phyloP scores from a whole-genome alignment of 2,113 vertebrate species.

The Cnemophilus loriae region DNA sequence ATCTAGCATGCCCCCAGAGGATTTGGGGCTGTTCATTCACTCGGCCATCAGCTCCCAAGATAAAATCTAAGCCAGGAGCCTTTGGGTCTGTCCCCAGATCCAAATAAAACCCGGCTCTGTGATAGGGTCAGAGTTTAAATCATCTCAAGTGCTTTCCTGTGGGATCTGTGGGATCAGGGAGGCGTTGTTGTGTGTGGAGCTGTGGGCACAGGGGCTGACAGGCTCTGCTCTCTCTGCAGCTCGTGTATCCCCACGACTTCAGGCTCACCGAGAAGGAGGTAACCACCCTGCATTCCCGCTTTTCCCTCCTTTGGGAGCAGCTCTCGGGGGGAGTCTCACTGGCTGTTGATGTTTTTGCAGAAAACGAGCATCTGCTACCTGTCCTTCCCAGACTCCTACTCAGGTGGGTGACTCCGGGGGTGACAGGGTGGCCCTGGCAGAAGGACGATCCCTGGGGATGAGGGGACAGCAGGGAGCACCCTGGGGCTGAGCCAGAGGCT shows the following conservation, averaged over 20 bases:
- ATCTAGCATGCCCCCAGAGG: accelerated
- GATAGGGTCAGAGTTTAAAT: accelerated
- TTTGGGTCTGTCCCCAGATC: neutral
- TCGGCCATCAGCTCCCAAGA: accelerated
- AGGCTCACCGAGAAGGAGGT: slow-evolving; percentile 95
- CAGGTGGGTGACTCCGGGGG: slow-evolving; percentile 70
- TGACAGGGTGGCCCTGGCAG: neutral
- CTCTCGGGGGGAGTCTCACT: neutral
- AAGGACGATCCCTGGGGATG: neutral
- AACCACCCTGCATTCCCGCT: accelerated
- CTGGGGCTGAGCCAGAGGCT: neutral
- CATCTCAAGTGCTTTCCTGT: accelerated
- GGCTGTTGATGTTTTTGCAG: slow-evolving; percentile 63
- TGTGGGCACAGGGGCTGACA: neutral
- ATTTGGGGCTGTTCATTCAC: neutral
- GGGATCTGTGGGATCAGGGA: accelerated
- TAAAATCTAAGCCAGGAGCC: neutral
- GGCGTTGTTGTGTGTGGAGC: accelerated
- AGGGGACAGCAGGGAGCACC: neutral
- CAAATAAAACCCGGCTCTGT: accelerated
- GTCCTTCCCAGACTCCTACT: slow-evolving; percentile 96
- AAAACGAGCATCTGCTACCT: slow-evolving; percentile 95
- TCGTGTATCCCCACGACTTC: slow-evolving; percentile 85
- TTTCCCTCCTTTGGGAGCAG: neutral
- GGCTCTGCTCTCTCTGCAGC: slow-evolving; percentile 67